Evolutionary conservation across 2,113 vertebrate species (phyloP), one percentile per base, ranked within the genome.

Genomic region (Callipepla californica): DNA sequence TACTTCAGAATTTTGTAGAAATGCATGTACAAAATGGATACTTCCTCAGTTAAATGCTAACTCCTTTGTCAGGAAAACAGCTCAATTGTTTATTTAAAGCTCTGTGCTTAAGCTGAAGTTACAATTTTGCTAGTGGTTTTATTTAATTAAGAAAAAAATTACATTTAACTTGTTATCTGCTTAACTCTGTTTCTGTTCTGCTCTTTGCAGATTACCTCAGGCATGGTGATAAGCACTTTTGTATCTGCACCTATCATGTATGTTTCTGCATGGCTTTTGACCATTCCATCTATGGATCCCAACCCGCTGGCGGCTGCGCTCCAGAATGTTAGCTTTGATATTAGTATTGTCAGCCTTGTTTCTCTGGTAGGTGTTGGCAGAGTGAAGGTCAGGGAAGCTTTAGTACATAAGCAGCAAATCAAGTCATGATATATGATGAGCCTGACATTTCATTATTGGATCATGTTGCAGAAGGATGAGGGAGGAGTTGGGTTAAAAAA

Each of bases 211-310:
- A 97, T 99, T 86, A 99, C 99, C 68, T 98, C 99, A 58, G 99
- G 99, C 67, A 99, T 99, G 99, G 98, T 99, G 86, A 98, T 99
- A 94, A 98, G 99, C 97, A 99, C 99, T 14, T 99, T 99, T 88
- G 99, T 99, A 65, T 99, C 99, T 69, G 99, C 99, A 58, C 99
- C 99, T 4, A 99, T 99, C 59, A 99, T 99, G 99, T 99, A 99
- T 2, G 98, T 99, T 76, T 99, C 99, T 89, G 98, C 99, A 1
- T 99, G 99, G 99, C 96, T 99, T 76, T 93, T 99, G 73, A 99
- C 99, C 26, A 98, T 99, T 57, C 98, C 98, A 0, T 97, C 97
- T 76, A 99, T 99, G 98, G 98, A 99, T 93, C 97, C 98, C 47
- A 98, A 98, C 84, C 98, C 94, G 1, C 66, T 99, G 95, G 98